Percentiles rank a stretch among this genome's conserved stretches.
These are phyloP conservation scores for Protobothrops mucrosquamatus DNA, from an alignment of 2,113 vertebrate genomes.

Conservation along the genomic window DNA sequence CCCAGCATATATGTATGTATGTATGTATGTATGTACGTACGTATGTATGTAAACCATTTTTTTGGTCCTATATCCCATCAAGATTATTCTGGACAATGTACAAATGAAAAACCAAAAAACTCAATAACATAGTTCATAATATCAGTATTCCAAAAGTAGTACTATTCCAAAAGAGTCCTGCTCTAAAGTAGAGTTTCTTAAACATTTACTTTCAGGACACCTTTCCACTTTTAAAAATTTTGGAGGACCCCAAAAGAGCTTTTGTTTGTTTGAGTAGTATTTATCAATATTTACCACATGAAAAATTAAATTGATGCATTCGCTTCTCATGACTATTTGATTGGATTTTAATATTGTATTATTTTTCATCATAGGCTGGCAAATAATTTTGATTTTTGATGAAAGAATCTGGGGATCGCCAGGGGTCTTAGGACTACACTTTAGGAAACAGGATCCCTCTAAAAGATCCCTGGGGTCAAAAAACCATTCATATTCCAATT, in stretches of 20 bases:
- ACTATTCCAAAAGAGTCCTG: neutral
- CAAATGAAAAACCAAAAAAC: neutral
- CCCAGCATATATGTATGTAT: neutral
- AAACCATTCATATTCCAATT: neutral
- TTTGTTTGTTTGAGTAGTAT: neutral
- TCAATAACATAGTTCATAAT: neutral
- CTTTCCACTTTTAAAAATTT: neutral
- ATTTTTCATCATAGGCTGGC: neutral
- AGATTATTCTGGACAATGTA: neutral
- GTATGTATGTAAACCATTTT: neutral
- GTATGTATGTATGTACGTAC: neutral
- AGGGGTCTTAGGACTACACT: neutral
- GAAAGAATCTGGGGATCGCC: neutral
- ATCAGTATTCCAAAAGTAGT: neutral
- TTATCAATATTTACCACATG: neutral
- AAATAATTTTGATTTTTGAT: neutral
- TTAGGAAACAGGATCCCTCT: neutral
- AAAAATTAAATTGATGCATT: neutral
- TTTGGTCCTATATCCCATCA: neutral
- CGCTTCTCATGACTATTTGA: neutral
- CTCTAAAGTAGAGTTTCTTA: neutral
- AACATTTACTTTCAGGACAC: neutral
- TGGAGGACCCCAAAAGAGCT: neutral
- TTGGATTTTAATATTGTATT: neutral
- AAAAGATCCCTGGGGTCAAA: neutral